A percentile compares a stretch with the other conserved stretches of the same genome.
Conservation (phyloP, 1,140 invertebrate species). For the Heliconius eleuchia region DNA sequence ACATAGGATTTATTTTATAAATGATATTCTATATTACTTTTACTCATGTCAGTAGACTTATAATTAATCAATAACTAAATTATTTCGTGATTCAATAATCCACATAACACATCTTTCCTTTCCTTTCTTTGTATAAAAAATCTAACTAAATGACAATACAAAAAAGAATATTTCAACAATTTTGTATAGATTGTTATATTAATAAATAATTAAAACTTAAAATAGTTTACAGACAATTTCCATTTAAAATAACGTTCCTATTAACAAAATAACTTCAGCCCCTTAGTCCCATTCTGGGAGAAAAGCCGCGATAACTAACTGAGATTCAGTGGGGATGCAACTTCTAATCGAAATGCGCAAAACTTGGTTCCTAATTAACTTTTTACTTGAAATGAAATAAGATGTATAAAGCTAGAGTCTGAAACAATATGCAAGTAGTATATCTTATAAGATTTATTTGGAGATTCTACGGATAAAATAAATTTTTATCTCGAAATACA, state of each 20-base stretch:
- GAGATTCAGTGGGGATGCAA: constrained; percentile 33
- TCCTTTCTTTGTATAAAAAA: background rate
- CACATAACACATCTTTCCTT: background rate
- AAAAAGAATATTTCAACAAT: background rate
- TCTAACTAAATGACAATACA: background rate
- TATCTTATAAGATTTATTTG: constrained; percentile 18
- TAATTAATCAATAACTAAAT: too few species aligned
- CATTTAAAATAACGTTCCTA: constrained; percentile 18
- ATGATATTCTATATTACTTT: too few species aligned
- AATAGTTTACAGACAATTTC: constrained; percentile 3
- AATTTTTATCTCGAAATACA: constrained; percentile 14
- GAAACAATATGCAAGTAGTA: constrained; percentile 24
- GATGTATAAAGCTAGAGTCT: constrained; percentile 16
- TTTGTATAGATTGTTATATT: background rate
- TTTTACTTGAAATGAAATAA: constrained; percentile 28
- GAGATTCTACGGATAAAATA: background rate
- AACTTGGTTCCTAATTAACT: constrained; percentile 35
- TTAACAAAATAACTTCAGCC: constrained; percentile 26
- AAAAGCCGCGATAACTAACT: constrained; percentile 27
- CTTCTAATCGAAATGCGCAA: constrained; percentile 35
- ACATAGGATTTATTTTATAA: too few species aligned
- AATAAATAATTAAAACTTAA: constrained; percentile 3
- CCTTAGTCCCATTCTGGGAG: constrained; percentile 25
- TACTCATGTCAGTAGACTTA: too few species aligned
- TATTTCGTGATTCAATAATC: background rate